Evolutionary conservation across 2,888 invertebrate species (phyloP).

Genomic region (Venustoraphidia nigricollis): DNA sequence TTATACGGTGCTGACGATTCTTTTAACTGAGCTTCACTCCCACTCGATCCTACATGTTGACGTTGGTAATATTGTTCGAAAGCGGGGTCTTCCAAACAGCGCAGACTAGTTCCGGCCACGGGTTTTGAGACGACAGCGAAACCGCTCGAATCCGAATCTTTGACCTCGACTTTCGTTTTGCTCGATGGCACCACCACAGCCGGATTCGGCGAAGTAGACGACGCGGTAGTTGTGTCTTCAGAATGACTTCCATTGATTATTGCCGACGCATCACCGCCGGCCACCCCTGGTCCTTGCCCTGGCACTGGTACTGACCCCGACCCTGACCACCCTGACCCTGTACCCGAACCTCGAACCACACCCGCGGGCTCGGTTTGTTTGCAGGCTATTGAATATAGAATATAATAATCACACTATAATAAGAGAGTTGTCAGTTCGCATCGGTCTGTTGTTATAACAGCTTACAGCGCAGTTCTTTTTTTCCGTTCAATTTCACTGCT

Average conservation of each 20-base stretch:
- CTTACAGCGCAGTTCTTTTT: no score
- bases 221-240: constrained; percentile 10
- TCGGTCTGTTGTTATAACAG: no score
- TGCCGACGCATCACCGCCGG: constrained; percentile 15
- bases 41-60: constrained; percentile 5
- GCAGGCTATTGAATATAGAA: neutral
- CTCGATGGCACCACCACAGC: constrained; percentile 9
- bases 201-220: constrained; percentile 11
- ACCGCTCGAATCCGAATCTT: constrained; percentile 14
- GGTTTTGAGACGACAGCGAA: constrained; percentile 19
- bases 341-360: no score
- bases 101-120: constrained; percentile 31
- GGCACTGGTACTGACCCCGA: no score
- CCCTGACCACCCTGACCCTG: no score
- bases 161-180: constrained; percentile 11
- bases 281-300: constrained; percentile 10
- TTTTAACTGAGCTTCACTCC: constrained; percentile 10
- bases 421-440: no score
- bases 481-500: no score
- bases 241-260: constrained; percentile 12
- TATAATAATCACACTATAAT: no score
- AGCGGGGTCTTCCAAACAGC: constrained; percentile 37
- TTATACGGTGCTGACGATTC: constrained; percentile 19
- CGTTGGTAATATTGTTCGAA: constrained; percentile 21
- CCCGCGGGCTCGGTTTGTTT: neutral